Evolutionary conservation across 2,797 vertebrate genomes (phyloP), one percentile per base, ranked within the genome.

Genomic region (Galagoides demidoff): DNA sequence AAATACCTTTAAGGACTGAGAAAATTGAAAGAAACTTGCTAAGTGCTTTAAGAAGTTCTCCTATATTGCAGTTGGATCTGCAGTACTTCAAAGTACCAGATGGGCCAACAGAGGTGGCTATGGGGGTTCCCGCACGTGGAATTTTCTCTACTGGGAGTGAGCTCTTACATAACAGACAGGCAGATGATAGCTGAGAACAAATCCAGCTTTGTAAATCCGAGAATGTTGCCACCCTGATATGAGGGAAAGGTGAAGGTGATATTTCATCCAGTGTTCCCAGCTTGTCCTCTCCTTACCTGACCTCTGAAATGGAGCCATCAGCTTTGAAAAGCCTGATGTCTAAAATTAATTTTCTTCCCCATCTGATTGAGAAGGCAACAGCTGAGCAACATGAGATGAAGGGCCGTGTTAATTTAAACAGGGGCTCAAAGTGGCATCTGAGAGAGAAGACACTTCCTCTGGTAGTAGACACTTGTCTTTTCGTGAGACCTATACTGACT

Each of bases 291-390:
- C 97, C 97, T 94, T 98, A 97, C 97, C 97, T 98, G 97, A 98
- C 97, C 96, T 96, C 89, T 97, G 97, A 97, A 97, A 97, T 97
- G 95, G 97, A 97, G 97, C 95, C 95, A 95, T 39, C 43, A 31
- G 70, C 95, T 79, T 95, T 91, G 83, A 97, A 95, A 97, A 93
- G 92, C 85, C 92, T 70, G 16, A 92, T 79, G 86, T 97, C 97
- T 98, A 96, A 98, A 98, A 97, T 98, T 98, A 98, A 97, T 96
- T 66, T 95, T 95, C 95, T 96, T 95, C 90, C 49, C 95, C 83
- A 85, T 97, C 96, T 97, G 96, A 95, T 97, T 95, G 81, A 96
- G 96, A 94, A 92, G 82, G 95, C 85, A 84, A 97, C 97, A 97
- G 97, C 96, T 97, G 96, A 95, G 97, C 92, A 97, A 96, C 95